A percentile compares a stretch with the other conserved stretches of the same genome.
These are phyloP conservation scores for Aptenodytes patagonicus DNA, from an alignment of 2,113 vertebrate genomes.

Conservation along the genomic window DNA sequence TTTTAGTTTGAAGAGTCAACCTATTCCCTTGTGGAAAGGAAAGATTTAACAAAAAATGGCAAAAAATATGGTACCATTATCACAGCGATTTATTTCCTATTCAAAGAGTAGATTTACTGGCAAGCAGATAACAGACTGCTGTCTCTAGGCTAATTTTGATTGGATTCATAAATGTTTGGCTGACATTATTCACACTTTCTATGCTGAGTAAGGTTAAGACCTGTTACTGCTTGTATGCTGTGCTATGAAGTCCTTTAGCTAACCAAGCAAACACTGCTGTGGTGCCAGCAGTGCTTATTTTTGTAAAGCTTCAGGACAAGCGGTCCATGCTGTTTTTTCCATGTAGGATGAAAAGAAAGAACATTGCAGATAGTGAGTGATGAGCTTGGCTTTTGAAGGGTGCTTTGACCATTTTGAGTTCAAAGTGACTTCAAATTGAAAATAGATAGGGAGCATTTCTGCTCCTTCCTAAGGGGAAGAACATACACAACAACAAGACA, in stretches of 20 bases:
- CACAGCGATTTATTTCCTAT: not conserved
- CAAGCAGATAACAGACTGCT: not conserved
- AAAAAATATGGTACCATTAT: not conserved
- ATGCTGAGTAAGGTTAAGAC: not conserved
- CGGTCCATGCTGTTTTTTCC: not conserved
- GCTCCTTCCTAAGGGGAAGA: not conserved
- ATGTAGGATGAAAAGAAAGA: not conserved
- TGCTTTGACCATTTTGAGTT: not conserved
- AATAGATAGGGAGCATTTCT: not conserved
- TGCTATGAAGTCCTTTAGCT: not conserved
- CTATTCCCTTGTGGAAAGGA: not conserved
- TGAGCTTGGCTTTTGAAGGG: not conserved
- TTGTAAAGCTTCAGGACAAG: not conserved
- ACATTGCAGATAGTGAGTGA: not conserved
- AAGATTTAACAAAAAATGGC: not conserved
- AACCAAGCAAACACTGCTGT: not conserved
- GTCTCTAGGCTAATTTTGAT: slow-evolving; percentile 26
- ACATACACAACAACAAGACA: not conserved
- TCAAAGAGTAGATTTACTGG: slow-evolving; percentile 1
- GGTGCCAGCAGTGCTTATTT: not conserved
- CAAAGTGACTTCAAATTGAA: not conserved
- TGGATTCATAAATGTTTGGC: not conserved
- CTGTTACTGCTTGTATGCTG: not conserved
- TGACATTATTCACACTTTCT: not conserved
- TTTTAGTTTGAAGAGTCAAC: not conserved